These are phyloP conservation scores for Notarius lentiginosus DNA, from an alignment of 2,113 vertebrate genomes.

Conservation along the genomic window DNA sequence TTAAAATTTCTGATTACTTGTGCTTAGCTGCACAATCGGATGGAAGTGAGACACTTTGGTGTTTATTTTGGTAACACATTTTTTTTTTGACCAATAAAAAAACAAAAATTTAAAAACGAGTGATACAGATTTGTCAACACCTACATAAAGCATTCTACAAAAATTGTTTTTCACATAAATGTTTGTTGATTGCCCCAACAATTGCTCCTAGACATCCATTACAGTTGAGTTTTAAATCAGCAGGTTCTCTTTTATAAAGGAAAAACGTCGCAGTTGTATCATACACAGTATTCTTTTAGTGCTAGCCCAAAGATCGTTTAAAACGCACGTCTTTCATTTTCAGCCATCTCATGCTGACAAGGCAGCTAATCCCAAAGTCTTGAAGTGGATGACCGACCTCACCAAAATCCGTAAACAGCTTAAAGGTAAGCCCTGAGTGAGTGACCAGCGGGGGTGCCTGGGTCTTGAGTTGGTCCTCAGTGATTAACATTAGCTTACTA, in stretches of 20 bases:
- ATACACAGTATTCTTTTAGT: neutral
- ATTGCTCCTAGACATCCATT: neutral
- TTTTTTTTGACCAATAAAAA: too few relatives aligned
- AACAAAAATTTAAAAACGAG: too few relatives aligned
- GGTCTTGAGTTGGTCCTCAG: conserved; percentile 35
- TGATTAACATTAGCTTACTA: conserved; percentile 54
- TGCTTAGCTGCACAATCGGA: neutral
- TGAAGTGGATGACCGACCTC: conserved; percentile 98
- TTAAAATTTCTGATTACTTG: neutral
- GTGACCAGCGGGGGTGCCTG: conserved; percentile 32
- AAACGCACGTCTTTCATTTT: conserved; percentile 42
- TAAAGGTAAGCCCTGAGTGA: conserved; percentile 80
- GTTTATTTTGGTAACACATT: neutral
- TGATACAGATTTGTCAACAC: neutral
- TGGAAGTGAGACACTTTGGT: neutral
- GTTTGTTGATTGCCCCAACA: neutral
- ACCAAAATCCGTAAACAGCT: conserved; percentile 94
- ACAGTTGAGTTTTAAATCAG: neutral
- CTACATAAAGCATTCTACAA: too few relatives aligned
- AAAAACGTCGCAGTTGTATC: neutral
- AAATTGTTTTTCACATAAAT: neutral
- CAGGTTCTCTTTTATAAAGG: neutral
- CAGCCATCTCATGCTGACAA: conserved; percentile 95
- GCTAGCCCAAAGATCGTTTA: neutral
- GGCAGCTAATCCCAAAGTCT: conserved; percentile 94